Conservation (phyloP, 2,797 vertebrate species). For the Lerista edwardsae region DNA sequence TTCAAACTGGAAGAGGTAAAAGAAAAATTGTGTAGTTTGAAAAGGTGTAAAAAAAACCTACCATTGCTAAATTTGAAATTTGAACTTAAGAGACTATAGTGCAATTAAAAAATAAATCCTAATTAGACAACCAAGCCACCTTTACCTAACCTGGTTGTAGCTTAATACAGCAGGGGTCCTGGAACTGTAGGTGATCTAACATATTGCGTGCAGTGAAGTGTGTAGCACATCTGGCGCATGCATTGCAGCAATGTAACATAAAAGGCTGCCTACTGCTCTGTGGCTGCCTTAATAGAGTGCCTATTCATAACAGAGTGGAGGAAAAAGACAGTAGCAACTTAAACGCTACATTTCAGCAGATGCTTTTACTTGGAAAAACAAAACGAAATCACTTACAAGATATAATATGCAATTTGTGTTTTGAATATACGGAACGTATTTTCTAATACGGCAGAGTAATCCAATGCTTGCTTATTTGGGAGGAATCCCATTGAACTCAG, state of each 20-base stretch:
- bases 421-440: not conserved
- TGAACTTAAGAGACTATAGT: slow-evolving; percentile 49
- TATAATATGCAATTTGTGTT: not conserved
- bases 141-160: slow-evolving; percentile 66
- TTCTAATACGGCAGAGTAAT: not conserved
- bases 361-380: too few relatives aligned
- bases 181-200: slow-evolving; percentile 53
- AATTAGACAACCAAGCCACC: slow-evolving; percentile 65
- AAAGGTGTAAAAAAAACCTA: too few relatives aligned
- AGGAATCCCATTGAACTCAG: slow-evolving; percentile 8
- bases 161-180: slow-evolving; percentile 61
- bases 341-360: slow-evolving; percentile 32
- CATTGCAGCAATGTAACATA: slow-evolving; percentile 65
- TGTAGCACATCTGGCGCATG: slow-evolving; percentile 63
- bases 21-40: not conserved
- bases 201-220: slow-evolving; percentile 57
- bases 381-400: not conserved
- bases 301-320: slow-evolving; percentile 50
- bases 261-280: slow-evolving; percentile 71
- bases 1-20: not conserved
- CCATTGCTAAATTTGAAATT: too few relatives aligned
- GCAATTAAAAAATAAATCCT: slow-evolving; percentile 56
- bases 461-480: not conserved
- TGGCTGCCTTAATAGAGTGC: slow-evolving; percentile 70
- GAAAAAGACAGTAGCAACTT: slow-evolving; percentile 52